A percentile compares a stretch with the other conserved stretches of the same genome.
These are phyloP conservation scores for Hyposoter didymator DNA, from an alignment of 2,888 invertebrate genomes.

Conservation along the genomic window DNA sequence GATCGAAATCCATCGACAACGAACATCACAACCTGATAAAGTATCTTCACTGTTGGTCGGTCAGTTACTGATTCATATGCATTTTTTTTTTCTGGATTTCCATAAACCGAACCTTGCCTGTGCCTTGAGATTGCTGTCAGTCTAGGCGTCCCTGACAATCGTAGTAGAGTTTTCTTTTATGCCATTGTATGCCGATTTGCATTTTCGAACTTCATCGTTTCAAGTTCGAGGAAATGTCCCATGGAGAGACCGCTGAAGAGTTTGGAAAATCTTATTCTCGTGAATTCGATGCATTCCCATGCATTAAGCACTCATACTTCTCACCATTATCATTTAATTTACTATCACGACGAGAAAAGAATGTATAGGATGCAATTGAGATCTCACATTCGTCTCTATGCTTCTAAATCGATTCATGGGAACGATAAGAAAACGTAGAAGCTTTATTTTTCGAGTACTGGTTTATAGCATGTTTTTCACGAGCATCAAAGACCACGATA, in stretches of 20 bases:
- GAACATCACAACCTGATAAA: neutral
- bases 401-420: slow-evolving; percentile 1
- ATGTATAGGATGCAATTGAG: slow-evolving; percentile 11
- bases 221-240: neutral
- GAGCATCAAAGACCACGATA: slow-evolving; percentile 23
- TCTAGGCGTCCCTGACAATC: no score
- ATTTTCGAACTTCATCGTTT: neutral
- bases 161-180: no score
- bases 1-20: slow-evolving; percentile 21
- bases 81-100: no score
- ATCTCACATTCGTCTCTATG: neutral
- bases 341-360: neutral
- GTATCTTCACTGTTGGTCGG: neutral
- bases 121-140: no score
- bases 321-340: neutral
- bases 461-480: slow-evolving; percentile 21
- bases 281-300: neutral
- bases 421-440: neutral
- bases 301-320: neutral
- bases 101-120: no score
- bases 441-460: neutral
- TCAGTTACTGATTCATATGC: neutral
- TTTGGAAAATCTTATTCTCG: neutral
- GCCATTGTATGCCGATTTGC: neutral
- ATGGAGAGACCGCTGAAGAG: neutral